Base-by-base conservation (phyloP, 1,140 invertebrate species). In the Trachymyrmex cornetzi region DNA sequence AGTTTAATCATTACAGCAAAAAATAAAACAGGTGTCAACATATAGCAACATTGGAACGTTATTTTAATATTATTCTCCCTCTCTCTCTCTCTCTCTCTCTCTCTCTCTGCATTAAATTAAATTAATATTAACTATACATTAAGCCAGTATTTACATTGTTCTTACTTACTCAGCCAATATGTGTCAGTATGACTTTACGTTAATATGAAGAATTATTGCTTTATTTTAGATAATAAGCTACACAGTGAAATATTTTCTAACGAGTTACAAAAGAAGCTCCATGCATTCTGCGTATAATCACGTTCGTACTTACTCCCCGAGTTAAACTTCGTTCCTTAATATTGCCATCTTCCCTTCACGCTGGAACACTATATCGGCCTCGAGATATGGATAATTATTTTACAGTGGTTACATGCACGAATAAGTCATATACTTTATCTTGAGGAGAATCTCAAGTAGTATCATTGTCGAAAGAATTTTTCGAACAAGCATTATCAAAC, bases 301-400 rank as follows among this genome's bases (percentile, higher is more conserved):
- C 4, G 53, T 30, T 48, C 2, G 5, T 82, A 63, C 67, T 82
- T 74, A 82, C 80, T 67, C 19, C 19, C 22, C 19, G 22, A 74
- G 53, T 82, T 59, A 82, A 82, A 82, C 24, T 59, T 74, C 27
- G 53, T 61, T 19, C 12, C n/a, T 61, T 48, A 74, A 72, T 22
- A 44, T 30, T 53, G 80, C 24, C 48, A 67, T 74, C 7, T 19
- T 74, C 0, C 30, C 11, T 24, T 7, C 16, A 14, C 22, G 22
- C 19, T 24, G 24, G 6, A 59, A 12, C 79, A 61, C 24, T 82
- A 34, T n/a, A 3, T 27, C 19, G 30, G 61, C 24, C 30, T 27
- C 7, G 12, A 38, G n/a, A 12, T 53, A 34, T n/a, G 12, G 7
- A 82, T 81, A 14, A 27, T 4, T 48, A 19, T 12, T 82, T 82